Conservation (phyloP, 2,113 vertebrate species). For the Bos indicus region DNA sequence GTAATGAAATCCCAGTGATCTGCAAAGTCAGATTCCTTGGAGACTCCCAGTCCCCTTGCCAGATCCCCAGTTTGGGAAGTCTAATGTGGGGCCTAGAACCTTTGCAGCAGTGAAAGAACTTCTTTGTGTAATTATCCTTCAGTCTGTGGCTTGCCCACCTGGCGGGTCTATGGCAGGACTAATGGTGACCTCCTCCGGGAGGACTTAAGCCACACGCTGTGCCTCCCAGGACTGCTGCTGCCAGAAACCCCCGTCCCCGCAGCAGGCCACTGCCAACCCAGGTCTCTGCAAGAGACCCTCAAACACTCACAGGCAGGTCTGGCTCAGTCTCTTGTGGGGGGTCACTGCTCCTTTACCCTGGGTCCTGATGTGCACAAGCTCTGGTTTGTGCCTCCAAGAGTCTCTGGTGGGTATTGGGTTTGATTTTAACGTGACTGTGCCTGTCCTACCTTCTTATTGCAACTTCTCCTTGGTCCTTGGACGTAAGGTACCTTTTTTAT, state of each 20-base stretch:
- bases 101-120: neutral
- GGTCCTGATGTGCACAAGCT: neutral
- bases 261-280: neutral
- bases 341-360: neutral
- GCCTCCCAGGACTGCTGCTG: neutral
- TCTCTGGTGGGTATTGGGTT: neutral
- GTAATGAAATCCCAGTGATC: neutral
- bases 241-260: accelerated
- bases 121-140: neutral
- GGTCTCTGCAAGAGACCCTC: neutral
- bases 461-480: neutral
- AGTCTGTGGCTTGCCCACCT: neutral
- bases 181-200: accelerated
- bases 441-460: neutral
- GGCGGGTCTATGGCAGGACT: neutral
- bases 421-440: neutral
- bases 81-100: neutral
- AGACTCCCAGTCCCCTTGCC: neutral
- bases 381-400: neutral
- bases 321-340: neutral
- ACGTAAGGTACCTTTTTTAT: accelerated
- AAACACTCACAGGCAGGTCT: neutral
- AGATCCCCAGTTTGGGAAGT: neutral
- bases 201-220: neutral
- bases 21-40: neutral